phyloP scores from a whole-genome alignment of 2,888 invertebrate genomes.

The Hydrotaea diabolus region DNA sequence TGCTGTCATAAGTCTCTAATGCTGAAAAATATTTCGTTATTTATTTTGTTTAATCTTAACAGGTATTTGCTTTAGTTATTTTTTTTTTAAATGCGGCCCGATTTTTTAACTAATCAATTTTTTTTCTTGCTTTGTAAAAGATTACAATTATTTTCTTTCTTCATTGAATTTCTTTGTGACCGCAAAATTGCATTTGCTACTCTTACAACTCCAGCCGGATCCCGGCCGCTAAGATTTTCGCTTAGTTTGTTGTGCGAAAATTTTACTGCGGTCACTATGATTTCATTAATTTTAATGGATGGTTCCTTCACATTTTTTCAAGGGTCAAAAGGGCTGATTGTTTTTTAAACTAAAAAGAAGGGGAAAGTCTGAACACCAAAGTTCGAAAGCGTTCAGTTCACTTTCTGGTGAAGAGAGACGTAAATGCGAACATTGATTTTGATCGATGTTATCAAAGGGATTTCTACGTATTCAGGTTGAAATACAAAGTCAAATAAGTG shows the following conservation, averaged over 20 bases:
- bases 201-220: not conserved
- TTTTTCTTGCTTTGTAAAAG: conserved; percentile 9
- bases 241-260: not conserved
- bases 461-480: not conserved
- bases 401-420: not conserved
- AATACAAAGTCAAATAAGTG: too few species aligned
- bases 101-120: conserved; percentile 45
- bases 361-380: conserved; percentile 15
- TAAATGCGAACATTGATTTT: not conserved
- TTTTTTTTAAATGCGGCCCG: conserved; percentile 46
- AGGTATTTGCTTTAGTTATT: not conserved
- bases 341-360: not conserved
- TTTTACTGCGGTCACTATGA: conserved; percentile 38
- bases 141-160: not conserved
- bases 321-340: conserved; percentile 56
- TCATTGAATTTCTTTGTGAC: conserved; percentile 8
- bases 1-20: not conserved
- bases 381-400: not conserved
- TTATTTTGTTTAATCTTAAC: conserved; percentile 29
- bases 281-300: conserved; percentile 38
- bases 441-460: not conserved
- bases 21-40: conserved; percentile 38
- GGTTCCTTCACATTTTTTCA: conserved; percentile 40
- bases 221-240: not conserved
- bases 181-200: not conserved